Base-by-base conservation (phyloP, 2,888 invertebrate species). In the Coleophora deauratella region DNA sequence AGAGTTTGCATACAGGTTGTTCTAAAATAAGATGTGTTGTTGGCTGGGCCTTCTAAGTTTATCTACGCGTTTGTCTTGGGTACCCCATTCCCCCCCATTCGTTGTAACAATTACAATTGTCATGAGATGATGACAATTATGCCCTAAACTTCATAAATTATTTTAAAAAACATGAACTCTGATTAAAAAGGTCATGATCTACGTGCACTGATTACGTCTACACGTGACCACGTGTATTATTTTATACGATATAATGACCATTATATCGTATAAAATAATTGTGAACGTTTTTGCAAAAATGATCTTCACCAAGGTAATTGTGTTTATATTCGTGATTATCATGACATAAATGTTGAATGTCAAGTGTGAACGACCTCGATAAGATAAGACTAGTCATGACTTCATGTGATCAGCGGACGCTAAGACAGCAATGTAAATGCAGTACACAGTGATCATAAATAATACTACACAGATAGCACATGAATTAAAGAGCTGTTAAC, bases 331-430 rank as follows among this genome's bases (percentile, higher is more conserved):
- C 45, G 43, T 50, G 51, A 59, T 53, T 57, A 65, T 60, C 60
- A 54, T 52, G 44, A 57, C 57, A 62, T 59, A 57, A 62, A 70
- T 71, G 66, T 64, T 77, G 71, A 81, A 79, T 79, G 81, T 81
- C 79, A 81, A 73, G 56, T 54, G 81, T 82, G 67, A 84, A 84
- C 58, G 76, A 74, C 72, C 79, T 65, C 59, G 73, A 69, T 74
- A 77, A 76, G 77, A 81, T 80, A 75, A 65, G 49, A 40, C 50
- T 60, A 62, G 57, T 59, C 55, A 59, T 53, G 53, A 52, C 54
- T 58, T 54, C 52, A 9, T 66, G 60, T 61, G 67, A 68, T 62
- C 60, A 57, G 50, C 54, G 55, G 55, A 55, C 49, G 43, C 45
- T 50, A 47, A 48, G 56, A 59, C 21, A 21, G 21, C 57, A 52